Evolutionary conservation across 2,888 invertebrate species (phyloP).

Genomic region (Drosophila greeni): DNA sequence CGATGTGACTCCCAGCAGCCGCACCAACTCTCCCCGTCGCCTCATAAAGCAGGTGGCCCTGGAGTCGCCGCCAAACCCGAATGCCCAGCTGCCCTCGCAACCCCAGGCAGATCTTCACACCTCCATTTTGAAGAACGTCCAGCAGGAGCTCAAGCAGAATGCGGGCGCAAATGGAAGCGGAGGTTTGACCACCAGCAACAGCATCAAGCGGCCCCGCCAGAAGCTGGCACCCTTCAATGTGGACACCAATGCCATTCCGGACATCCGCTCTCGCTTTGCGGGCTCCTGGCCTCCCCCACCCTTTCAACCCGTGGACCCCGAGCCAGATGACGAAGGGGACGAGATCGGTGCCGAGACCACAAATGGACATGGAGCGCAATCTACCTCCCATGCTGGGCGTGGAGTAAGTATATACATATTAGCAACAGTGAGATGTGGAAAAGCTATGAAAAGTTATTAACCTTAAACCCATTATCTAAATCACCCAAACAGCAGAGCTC

Average conservation of each 20-base stretch:
- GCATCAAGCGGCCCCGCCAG: slow-evolving; percentile 80
- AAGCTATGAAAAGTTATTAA: neutral
- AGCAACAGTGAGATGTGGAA: neutral
- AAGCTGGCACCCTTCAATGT: slow-evolving; percentile 81
- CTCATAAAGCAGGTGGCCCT: slow-evolving; percentile 86
- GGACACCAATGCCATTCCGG: slow-evolving; percentile 80
- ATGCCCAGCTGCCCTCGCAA: slow-evolving; percentile 41
- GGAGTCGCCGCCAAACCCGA: slow-evolving; percentile 82
- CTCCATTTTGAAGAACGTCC: slow-evolving; percentile 75
- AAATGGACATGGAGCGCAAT: slow-evolving; percentile 63
- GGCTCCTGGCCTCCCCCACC: slow-evolving; percentile 81
- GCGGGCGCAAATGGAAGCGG: slow-evolving; percentile 28
- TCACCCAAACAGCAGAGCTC: slow-evolving; percentile 79
- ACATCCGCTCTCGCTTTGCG: slow-evolving; percentile 80
- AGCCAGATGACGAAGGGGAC: slow-evolving; percentile 72
- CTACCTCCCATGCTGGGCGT: slow-evolving; percentile 43
- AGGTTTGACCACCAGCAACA: slow-evolving; percentile 64
- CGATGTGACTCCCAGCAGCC: slow-evolving; percentile 77
- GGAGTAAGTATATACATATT: slow-evolving; percentile 42
- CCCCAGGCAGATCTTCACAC: slow-evolving; percentile 68
- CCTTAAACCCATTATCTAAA: neutral
- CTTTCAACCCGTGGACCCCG: slow-evolving; percentile 64
- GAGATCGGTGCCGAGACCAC: slow-evolving; percentile 51
- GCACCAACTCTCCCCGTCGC: slow-evolving; percentile 83
- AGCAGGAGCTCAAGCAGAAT: slow-evolving; percentile 57